phyloP scores from a whole-genome alignment of 2,888 invertebrate genomes.

The Hirtodrosophila trivittata region DNA sequence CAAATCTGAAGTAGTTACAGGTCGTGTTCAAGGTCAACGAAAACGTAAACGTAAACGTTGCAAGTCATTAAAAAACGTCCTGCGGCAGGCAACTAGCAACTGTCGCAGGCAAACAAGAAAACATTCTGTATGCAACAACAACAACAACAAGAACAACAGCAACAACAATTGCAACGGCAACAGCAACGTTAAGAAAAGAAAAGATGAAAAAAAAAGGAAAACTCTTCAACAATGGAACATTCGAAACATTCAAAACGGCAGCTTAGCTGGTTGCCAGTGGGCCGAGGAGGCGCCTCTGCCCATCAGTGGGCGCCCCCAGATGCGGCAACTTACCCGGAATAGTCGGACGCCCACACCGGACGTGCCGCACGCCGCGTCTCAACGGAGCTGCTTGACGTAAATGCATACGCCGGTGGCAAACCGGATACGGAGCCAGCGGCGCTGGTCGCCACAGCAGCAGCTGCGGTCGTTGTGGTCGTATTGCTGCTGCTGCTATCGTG shows the following conservation, averaged over 20 bases:
- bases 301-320: neutral
- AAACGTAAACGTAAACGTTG: slow-evolving; percentile 62
- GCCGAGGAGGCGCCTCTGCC: slow-evolving; percentile 15
- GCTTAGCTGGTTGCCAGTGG: slow-evolving; percentile 23
- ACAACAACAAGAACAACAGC: slow-evolving; percentile 37
- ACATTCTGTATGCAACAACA: slow-evolving; percentile 39
- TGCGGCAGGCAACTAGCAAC: slow-evolving; percentile 60
- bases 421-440: slow-evolving; percentile 14
- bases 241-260: slow-evolving; percentile 44
- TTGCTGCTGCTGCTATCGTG: slow-evolving; percentile 74
- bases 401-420: slow-evolving; percentile 30
- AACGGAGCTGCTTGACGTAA: slow-evolving; percentile 76
- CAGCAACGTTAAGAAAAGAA: slow-evolving; percentile 36
- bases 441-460: slow-evolving; percentile 29
- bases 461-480: slow-evolving; percentile 79
- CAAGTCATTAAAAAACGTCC: slow-evolving; percentile 71
- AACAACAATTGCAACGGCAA: slow-evolving; percentile 11
- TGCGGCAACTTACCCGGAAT: slow-evolving; percentile 86
- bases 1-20: slow-evolving; percentile 54
- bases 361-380: slow-evolving; percentile 74
- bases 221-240: slow-evolving; percentile 68
- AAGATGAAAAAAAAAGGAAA: slow-evolving; percentile 21
- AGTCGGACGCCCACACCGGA: slow-evolving; percentile 87
- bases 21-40: slow-evolving; percentile 47
- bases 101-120: slow-evolving; percentile 39